These are phyloP conservation scores for Dolichoris vasculosae DNA, from an alignment of 1,140 invertebrate genomes.

Conservation along the genomic window DNA sequence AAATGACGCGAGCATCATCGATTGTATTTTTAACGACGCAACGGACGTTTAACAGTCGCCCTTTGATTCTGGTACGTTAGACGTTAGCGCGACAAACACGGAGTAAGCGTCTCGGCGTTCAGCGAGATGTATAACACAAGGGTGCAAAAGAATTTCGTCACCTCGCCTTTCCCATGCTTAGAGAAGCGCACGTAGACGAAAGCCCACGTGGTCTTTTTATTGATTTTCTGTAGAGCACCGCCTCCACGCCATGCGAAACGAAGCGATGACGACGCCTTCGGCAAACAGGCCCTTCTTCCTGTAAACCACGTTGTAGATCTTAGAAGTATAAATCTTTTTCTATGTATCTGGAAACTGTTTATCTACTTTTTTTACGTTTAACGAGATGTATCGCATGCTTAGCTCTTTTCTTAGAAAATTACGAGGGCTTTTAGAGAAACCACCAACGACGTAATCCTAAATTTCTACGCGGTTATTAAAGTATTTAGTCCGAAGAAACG, in stretches of 20 bases:
- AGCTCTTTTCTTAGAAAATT: no score
- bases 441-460: no score
- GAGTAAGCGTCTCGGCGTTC: no score
- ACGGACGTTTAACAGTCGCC: background rate
- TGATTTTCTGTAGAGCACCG: slow-evolving; percentile 14
- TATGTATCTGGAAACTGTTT: no score
- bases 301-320: background rate
- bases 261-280: slow-evolving; percentile 5
- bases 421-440: no score
- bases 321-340: no score
- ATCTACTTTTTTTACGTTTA: no score
- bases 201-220: slow-evolving; percentile 27
- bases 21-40: background rate
- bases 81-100: no score
- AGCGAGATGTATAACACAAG: no score
- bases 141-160: background rate
- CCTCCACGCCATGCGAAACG: background rate
- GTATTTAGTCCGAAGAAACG: no score
- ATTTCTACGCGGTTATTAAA: no score
- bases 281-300: background rate
- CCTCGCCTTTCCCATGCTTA: background rate
- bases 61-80: background rate
- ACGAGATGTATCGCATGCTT: no score
- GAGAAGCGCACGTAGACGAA: background rate
- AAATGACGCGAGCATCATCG: background rate